Evolutionary conservation across 2,797 vertebrate species (phyloP).

Genomic region (Spinibarbus caldwelli): DNA sequence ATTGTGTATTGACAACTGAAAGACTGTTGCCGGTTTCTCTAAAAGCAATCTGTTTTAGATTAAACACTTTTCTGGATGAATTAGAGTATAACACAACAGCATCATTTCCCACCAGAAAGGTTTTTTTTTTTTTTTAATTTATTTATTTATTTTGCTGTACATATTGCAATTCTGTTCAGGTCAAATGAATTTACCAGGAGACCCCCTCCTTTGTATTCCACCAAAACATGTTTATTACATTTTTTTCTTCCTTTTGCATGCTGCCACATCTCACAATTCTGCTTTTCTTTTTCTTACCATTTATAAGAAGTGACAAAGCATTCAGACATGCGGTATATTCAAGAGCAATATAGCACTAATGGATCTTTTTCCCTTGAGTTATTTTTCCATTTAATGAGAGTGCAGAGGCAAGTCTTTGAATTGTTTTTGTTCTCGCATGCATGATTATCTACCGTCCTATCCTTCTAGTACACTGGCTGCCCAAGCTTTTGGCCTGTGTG

Average conservation of each 20-base stretch:
- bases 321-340: conserved; percentile 48
- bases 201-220: conserved; percentile 25
- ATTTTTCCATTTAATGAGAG: conserved; percentile 59
- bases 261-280: conserved; percentile 34
- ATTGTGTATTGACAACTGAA: conserved; percentile 62
- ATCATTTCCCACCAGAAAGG: conserved; percentile 51
- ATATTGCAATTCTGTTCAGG: conserved; percentile 59
- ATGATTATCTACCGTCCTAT: conserved; percentile 48
- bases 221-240: conserved; percentile 41
- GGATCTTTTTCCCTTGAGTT: conserved; percentile 59
- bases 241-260: conserved; percentile 11
- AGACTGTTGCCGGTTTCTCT: conserved; percentile 58
- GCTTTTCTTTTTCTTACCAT: conserved; percentile 37
- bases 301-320: conserved; percentile 58
- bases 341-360: conserved; percentile 62
- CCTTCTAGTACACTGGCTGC: conserved; percentile 26
- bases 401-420: conserved; percentile 50
- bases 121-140: conserved; percentile 47
- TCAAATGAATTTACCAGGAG: conserved; percentile 49
- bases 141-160: conserved; percentile 43
- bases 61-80: conserved; percentile 65
- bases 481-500: conserved; percentile 27
- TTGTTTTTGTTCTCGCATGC: conserved; percentile 42
- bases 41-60: conserved; percentile 65
- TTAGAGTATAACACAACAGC: conserved; percentile 60